Percentiles rank a stretch among this genome's conserved stretches.
Evolutionary conservation across 2,888 invertebrate species (phyloP).

Genomic region (Sthenelais limicola): DNA sequence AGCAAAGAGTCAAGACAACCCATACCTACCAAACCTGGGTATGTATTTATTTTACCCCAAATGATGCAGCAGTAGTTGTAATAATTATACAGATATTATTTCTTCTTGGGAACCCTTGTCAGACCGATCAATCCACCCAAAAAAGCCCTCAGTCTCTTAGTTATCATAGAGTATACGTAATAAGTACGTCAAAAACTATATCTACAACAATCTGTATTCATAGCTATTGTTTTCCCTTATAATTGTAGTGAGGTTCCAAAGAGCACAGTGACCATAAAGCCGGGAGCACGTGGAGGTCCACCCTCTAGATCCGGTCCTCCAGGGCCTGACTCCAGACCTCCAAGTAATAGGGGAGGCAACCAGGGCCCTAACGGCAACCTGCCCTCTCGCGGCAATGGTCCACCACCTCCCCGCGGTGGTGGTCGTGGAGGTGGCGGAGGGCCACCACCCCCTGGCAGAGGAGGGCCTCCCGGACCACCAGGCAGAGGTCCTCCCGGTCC

Average conservation of each 20-base stretch:
- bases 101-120: too few species aligned
- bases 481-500: background rate
- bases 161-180: too few species aligned
- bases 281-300: background rate
- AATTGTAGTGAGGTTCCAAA: conserved; percentile 30
- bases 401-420: background rate
- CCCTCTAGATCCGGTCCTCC: background rate
- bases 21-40: conserved; percentile 17
- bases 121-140: too few species aligned
- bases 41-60: background rate
- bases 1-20: conserved; percentile 6
- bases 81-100: too few species aligned
- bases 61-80: too few species aligned
- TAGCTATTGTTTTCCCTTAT: too few species aligned
- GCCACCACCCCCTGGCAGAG: background rate
- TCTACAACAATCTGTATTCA: too few species aligned
- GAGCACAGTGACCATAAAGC: conserved; percentile 35
- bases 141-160: too few species aligned
- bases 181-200: too few species aligned
- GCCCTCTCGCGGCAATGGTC: conserved; percentile 24
- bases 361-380: background rate
- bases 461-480: conserved; percentile 1
- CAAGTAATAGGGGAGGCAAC: background rate
- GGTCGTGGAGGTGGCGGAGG: background rate
- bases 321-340: background rate